Evolutionary conservation across 2,888 invertebrate genomes (phyloP).

Genomic region (Operophtera brumata): DNA sequence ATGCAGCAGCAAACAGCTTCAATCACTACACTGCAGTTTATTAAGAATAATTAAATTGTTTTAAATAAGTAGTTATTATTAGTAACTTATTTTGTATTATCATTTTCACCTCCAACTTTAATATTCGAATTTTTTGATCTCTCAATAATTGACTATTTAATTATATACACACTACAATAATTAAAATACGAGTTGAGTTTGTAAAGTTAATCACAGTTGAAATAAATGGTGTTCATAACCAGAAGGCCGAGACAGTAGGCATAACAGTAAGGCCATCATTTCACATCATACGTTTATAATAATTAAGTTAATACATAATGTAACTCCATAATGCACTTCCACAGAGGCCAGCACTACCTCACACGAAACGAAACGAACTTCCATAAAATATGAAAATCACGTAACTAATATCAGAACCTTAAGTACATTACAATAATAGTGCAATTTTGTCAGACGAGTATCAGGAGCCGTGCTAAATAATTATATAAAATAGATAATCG

Average conservation of each 20-base stretch:
- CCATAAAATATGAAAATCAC: constrained; percentile 41
- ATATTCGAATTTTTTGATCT: constrained; percentile 52
- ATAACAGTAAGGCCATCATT: constrained; percentile 56
- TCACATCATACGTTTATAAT: constrained; percentile 44
- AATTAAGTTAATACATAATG: constrained; percentile 50
- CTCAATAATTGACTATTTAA: constrained; percentile 55
- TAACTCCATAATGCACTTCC: too few species aligned
- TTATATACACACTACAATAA: constrained; percentile 49
- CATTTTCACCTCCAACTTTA: constrained; percentile 33
- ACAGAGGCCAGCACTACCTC: too few species aligned
- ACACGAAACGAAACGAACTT: too few species aligned
- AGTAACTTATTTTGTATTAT: constrained; percentile 33
- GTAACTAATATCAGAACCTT: constrained; percentile 57
- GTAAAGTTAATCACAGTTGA: constrained; percentile 75
- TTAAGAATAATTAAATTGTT: constrained; percentile 27
- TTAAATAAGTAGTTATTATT: constrained; percentile 36
- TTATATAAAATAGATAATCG: constrained; percentile 14
- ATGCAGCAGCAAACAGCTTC: constrained; percentile 24
- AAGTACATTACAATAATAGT: constrained; percentile 60
- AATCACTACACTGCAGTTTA: constrained; percentile 29
- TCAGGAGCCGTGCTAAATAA: constrained; percentile 26
- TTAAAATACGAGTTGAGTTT: constrained; percentile 64
- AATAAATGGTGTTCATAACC: constrained; percentile 64
- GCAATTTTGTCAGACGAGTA: constrained; percentile 33
- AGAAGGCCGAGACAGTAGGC: constrained; percentile 64